Percentiles rank a stretch among this genome's conserved stretches.
phyloP scores from a whole-genome alignment of 2,797 vertebrate species.

The Pristis pectinata region DNA sequence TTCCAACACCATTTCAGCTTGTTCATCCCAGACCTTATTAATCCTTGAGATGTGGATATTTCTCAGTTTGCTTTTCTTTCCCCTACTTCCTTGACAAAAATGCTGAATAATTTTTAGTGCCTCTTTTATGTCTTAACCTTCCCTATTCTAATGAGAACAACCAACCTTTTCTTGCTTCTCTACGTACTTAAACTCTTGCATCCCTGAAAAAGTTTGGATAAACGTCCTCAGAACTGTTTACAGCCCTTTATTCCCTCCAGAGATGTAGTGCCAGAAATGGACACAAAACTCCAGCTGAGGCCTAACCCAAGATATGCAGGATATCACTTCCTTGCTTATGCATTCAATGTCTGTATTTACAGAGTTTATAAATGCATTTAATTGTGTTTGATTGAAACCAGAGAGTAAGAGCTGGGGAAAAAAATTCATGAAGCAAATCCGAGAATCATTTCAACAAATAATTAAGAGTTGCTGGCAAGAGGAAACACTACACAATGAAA shows the following conservation, averaged over 20 bases:
- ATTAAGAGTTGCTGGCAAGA: neutral
- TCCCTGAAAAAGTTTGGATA: neutral
- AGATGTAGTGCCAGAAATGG: neutral
- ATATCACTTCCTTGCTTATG: neutral
- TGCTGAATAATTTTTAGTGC: neutral
- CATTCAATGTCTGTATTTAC: neutral
- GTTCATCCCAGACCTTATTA: neutral
- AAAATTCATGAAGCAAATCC: neutral
- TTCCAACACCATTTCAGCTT: neutral
- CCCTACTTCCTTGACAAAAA: neutral
- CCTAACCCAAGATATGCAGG: neutral
- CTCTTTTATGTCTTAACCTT: neutral
- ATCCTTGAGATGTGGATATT: neutral
- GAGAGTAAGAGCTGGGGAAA: neutral
- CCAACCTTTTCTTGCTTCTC: neutral
- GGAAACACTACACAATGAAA: neutral
- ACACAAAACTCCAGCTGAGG: neutral
- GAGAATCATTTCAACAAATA: neutral
- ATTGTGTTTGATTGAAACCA: neutral
- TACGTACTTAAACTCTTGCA: neutral
- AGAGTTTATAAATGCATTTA: neutral
- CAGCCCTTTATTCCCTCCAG: too few relatives aligned
- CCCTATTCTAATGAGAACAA: neutral
- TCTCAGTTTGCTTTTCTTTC: neutral
- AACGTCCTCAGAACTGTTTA: neutral